Conservation (phyloP, 2,888 invertebrate genomes). For the Brassicogethes aeneus region DNA sequence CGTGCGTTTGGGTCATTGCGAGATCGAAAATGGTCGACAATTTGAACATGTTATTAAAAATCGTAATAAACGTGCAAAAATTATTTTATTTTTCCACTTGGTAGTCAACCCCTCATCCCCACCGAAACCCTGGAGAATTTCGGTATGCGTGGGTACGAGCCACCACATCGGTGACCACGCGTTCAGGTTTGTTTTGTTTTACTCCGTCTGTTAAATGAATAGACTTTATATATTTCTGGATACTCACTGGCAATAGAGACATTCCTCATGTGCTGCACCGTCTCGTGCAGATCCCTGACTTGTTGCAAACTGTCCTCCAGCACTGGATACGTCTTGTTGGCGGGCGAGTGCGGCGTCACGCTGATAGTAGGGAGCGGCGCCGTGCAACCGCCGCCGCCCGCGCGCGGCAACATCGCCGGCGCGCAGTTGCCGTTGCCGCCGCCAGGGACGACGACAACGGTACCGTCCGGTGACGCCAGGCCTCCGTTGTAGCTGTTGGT, state of each 20-base stretch:
- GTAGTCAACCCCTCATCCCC: too few species aligned
- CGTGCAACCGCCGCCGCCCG: slow-evolving; percentile 18
- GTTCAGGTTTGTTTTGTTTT: too few species aligned
- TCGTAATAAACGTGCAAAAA: too few species aligned
- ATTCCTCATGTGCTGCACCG: slow-evolving; percentile 69
- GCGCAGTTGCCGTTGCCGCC: slow-evolving; percentile 21
- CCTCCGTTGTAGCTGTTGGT: slow-evolving; percentile 5
- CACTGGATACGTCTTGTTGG: slow-evolving; percentile 59
- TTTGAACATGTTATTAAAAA: too few species aligned
- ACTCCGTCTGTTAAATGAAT: too few species aligned
- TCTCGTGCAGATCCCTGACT: slow-evolving; percentile 64
- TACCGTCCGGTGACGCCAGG: slow-evolving; percentile 3
- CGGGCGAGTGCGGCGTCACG: slow-evolving; percentile 82
- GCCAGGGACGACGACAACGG: slow-evolving; percentile 13
- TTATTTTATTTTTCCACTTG: too few species aligned
- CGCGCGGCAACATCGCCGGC: slow-evolving; percentile 29
- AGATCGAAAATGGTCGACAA: too few species aligned
- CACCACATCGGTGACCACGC: too few species aligned
- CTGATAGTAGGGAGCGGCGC: slow-evolving; percentile 67
- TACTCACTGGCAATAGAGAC: slow-evolving; percentile 42
- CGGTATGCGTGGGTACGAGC: too few species aligned
- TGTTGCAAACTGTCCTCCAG: slow-evolving; percentile 65
- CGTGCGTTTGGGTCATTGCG: too few species aligned
- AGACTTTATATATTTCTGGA: too few species aligned
- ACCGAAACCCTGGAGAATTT: too few species aligned